Conservation (phyloP, 2,888 invertebrate genomes). For the Diploptera punctata region DNA sequence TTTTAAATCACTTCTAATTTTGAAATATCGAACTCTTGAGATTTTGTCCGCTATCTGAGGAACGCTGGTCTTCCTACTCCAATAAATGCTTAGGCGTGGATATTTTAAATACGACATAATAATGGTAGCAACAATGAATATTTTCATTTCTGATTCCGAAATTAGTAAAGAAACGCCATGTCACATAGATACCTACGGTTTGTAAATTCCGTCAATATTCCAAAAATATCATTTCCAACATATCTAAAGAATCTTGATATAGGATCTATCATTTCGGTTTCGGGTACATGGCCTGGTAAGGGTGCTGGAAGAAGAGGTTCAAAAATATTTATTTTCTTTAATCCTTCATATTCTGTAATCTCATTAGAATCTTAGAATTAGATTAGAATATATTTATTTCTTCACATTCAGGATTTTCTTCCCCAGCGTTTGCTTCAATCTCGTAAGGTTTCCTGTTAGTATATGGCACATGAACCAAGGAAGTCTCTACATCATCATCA, state of each 20-base stretch:
- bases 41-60: background rate
- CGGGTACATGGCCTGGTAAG: too few relatives aligned
- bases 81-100: background rate
- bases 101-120: background rate
- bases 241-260: too few relatives aligned
- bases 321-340: background rate
- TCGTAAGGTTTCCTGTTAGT: background rate
- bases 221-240: background rate
- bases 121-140: background rate
- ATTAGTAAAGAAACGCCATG: background rate
- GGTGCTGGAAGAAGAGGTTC: background rate
- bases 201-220: background rate
- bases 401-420: too few relatives aligned
- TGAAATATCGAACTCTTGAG: background rate
- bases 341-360: background rate
- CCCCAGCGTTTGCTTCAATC: background rate
- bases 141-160: background rate
- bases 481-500: background rate
- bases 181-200: background rate
- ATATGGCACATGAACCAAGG: too few relatives aligned
- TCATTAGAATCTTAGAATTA: too few relatives aligned
- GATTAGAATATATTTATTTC: too few relatives aligned
- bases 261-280: too few relatives aligned
- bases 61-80: background rate
- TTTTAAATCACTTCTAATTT: too few relatives aligned